Evolutionary conservation across 1,140 invertebrate genomes (phyloP), one percentile per base, ranked within the genome.

Genomic region (Tetramorium simillimum): DNA sequence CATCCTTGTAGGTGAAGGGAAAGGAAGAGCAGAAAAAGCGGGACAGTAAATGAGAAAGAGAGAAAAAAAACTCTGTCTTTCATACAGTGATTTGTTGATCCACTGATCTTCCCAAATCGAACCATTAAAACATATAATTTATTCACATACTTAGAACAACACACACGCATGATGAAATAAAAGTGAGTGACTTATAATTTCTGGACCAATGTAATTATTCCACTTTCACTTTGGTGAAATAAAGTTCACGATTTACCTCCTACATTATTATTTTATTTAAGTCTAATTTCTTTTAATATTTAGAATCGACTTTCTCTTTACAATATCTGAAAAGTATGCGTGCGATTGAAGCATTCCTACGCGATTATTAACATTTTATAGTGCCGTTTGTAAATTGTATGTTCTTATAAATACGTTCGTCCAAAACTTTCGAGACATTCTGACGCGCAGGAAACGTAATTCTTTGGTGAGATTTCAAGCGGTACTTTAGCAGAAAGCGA

Each of bases 81-180:
- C 33, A 37, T 24, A 33, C 21, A 14, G 14, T 21, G 16, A 24
- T 18, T n/a, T 5, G 53, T 1, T 51, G 60, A 43, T 65, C 76
- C 76, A 80, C 76, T 80, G 76, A 80, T 67, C 60, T 80, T 80
- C 12, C n/a, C 24, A 80, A 67, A 67, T 51, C n/a, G 33, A 80
- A 80, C 16, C 28, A n/a, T 80, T 67, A 51, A 80, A 65, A 78
- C 28, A 14, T 80, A 80, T 43, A 46, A 46, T 46, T 33, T 46
- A 80, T 80, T 80, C 46, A 80, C 56, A 58, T 56, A n/a, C n/a
- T n/a, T n/a, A 58, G 53, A 56, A n/a, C 49, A 33, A 33, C 33
- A 33, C 33, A 33, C 33, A 33, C 33, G 1, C 28, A 24, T 24
- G 51, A 80, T 80, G 77, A 80, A 33, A 33, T 4, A 33, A 33